These are phyloP conservation scores for Ciconia maguari DNA, from an alignment of 2,113 vertebrate genomes.

Conservation along the genomic window DNA sequence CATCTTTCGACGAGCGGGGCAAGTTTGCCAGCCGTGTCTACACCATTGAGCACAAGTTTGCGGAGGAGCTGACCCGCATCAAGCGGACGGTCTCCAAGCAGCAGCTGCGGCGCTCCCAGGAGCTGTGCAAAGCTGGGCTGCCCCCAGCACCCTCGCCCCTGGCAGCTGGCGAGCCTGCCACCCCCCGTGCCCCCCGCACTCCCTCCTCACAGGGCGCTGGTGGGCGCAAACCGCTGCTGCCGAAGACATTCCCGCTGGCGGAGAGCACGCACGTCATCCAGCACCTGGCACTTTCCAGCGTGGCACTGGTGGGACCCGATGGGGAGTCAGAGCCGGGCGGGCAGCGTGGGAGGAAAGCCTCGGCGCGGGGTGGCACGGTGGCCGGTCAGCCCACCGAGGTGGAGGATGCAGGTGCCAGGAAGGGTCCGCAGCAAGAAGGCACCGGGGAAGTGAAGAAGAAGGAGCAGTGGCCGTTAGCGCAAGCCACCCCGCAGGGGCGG, in stretches of 20 bases:
- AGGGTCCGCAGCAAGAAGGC: conserved; percentile 43
- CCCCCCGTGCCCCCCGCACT: conserved; percentile 31
- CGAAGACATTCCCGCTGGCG: not conserved
- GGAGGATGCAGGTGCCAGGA: conserved; percentile 57
- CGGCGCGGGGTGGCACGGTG: not conserved
- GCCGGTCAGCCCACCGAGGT: conserved; percentile 16
- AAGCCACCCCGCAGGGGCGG: not conserved
- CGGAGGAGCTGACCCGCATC: conserved; percentile 91
- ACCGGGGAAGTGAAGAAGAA: conserved; percentile 47
- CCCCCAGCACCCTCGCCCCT: conserved; percentile 70
- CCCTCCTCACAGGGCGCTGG: not conserved
- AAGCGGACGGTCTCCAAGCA: conserved; percentile 85
- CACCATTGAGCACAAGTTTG: conserved; percentile 93
- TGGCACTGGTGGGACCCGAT: conserved; percentile 61
- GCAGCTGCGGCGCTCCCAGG: conserved; percentile 78
- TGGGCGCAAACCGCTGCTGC: not conserved
- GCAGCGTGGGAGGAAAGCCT: conserved; percentile 50
- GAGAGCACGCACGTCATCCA: conserved; percentile 58
- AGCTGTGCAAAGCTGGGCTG: conserved; percentile 74
- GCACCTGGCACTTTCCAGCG: conserved; percentile 51
- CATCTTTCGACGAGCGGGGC: conserved; percentile 91
- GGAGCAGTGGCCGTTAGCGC: conserved; percentile 46
- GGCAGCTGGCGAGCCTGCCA: conserved; percentile 55
- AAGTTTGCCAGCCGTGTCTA: conserved; percentile 83
- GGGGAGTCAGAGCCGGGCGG: conserved; percentile 50